phyloP scores from a whole-genome alignment of 2,113 vertebrate species.

The Gopherus evgoodei region DNA sequence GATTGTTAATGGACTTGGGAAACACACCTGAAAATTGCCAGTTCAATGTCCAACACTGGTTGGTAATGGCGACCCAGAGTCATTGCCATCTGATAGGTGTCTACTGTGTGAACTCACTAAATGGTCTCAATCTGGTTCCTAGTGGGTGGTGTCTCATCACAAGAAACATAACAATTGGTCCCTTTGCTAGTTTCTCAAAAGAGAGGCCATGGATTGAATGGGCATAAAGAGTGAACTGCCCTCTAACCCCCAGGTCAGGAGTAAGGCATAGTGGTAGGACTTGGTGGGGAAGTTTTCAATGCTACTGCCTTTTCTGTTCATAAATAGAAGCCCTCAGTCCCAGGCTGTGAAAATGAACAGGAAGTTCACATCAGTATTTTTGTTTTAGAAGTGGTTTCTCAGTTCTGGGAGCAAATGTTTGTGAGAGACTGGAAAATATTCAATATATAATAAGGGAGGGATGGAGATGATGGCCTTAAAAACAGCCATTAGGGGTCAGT shows the following conservation, averaged over 20 bases:
- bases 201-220: not conserved
- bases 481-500: not conserved
- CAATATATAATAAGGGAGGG: not conserved
- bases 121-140: conserved; percentile 36
- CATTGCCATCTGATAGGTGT: not conserved
- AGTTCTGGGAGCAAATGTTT: conserved; percentile 5
- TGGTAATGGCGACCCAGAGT: not conserved
- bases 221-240: conserved; percentile 17
- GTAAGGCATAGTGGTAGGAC: not conserved
- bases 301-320: not conserved
- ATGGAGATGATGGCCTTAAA: conserved; percentile 3
- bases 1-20: not conserved
- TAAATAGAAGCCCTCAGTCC: not conserved
- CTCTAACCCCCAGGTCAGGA: conserved; percentile 6
- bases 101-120: not conserved
- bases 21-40: not conserved
- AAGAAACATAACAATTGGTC: not conserved
- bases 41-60: not conserved
- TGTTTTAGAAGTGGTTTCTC: not conserved
- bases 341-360: not conserved
- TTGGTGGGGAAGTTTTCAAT: conserved; percentile 16
- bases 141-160: not conserved
- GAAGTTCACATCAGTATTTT: not conserved
- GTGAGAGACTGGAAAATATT: not conserved
- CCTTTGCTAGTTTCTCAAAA: not conserved